phyloP scores from a whole-genome alignment of 1,140 invertebrate genomes.

The Lepidotrigona ventralis region DNA sequence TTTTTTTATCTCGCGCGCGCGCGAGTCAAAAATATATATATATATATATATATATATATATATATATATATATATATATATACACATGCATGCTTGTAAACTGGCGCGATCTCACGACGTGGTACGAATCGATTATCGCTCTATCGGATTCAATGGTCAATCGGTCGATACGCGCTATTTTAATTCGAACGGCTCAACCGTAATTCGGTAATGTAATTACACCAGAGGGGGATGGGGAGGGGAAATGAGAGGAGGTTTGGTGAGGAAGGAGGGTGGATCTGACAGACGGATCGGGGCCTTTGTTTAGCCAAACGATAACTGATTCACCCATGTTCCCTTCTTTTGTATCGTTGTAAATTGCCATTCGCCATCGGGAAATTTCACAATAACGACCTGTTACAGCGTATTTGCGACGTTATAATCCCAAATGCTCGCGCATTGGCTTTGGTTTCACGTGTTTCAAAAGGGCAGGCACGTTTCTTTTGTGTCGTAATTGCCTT shows the following conservation, averaged over 20 bases:
- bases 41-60: too few relatives aligned
- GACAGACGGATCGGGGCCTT: background rate
- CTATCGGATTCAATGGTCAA: background rate
- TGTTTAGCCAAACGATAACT: background rate
- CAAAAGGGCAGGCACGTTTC: too few relatives aligned
- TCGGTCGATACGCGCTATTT: background rate
- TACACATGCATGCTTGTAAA: too few relatives aligned
- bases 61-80: too few relatives aligned
- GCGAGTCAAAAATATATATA: too few relatives aligned
- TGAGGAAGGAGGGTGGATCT: background rate
- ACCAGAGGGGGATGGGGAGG: too few relatives aligned
- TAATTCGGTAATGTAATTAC: conserved; percentile 13
- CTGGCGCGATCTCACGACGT: conserved; percentile 20
- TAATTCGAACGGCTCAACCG: background rate
- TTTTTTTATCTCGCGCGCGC: too few relatives aligned
- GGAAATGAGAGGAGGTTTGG: too few relatives aligned
- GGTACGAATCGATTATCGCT: conserved; percentile 10
- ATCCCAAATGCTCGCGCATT: too few relatives aligned
- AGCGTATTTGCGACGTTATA: too few relatives aligned
- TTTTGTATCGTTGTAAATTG: background rate
- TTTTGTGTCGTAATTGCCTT: too few relatives aligned
- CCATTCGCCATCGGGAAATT: background rate
- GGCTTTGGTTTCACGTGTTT: too few relatives aligned
- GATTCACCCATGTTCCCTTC: background rate
- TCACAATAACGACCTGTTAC: background rate